Base-by-base conservation (phyloP, 2,797 vertebrate genomes). In the Ambastaia sidthimunki region DNA sequence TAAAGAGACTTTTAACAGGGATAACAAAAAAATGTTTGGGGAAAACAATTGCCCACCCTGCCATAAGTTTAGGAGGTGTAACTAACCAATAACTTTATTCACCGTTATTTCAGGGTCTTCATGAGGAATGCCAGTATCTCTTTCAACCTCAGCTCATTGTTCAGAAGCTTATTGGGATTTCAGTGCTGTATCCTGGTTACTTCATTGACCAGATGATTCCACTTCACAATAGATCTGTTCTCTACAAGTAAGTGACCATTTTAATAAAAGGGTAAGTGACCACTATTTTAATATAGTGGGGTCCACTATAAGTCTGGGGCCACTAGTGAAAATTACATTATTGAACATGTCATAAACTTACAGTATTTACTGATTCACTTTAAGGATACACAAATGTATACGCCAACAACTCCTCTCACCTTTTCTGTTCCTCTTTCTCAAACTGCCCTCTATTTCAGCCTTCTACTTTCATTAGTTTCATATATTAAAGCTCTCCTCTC, bases 131-230 rank as follows among this genome's bases (percentile, higher is more conserved):
- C 90, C 98, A 99, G 93, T 99, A 99, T 87, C 94, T 99, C 60
- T 99, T 99, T 90, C 98, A 99, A 83, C 98, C 98, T 0, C 98
- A 99, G 90, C 96, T 99, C 82, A 98, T 99, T 0, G 95, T 98
- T 85, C 96, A 99, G 86, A 95, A 95, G 86, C 91, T 98, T 54
- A 94, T 98, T 78, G 97, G 96, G 44, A 96, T 99, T 19, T 95
- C 95, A 0, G 95, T 97, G 84, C 92, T 99, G 55, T 97, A 98
- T 88, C 98, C 98, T 0, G 97, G 96, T 18, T 95, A 95, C 13
- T 88, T 95, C 87, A 96, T 96, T 0, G 95, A 98, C 84, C 98
- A 99, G 89, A 94, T 91, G 89, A 96, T 99, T 85, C 94, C 94
- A 0, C 82, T 93, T 28, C 97, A 97, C 90, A 99, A 97, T 87